phyloP scores from a whole-genome alignment of 2,888 invertebrate species.

The Dascillus cervinus region DNA sequence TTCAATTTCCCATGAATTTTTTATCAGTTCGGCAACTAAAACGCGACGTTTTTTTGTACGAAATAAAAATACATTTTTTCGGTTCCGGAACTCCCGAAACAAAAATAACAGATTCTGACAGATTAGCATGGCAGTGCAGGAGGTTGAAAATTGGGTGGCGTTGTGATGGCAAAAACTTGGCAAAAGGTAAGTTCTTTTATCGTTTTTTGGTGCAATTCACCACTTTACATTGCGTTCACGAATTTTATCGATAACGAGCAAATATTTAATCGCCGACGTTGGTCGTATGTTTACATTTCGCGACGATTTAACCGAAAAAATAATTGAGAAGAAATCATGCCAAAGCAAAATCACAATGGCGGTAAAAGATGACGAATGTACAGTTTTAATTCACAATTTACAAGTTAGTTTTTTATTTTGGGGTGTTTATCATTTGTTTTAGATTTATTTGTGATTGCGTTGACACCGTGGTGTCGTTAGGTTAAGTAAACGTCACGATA shows the following conservation, averaged over 20 bases:
- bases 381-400: constrained; percentile 14
- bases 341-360: constrained; percentile 37
- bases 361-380: constrained; percentile 34
- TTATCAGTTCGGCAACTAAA: no score
- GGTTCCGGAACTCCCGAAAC: constrained; percentile 26
- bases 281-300: not conserved
- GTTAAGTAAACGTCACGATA: no score
- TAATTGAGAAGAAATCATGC: constrained; percentile 14
- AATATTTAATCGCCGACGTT: not conserved
- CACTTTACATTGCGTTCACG: no score
- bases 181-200: constrained; percentile 68
- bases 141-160: constrained; percentile 71
- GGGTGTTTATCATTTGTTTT: no score
- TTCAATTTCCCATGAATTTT: no score
- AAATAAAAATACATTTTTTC: constrained; percentile 16
- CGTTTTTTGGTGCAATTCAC: no score
- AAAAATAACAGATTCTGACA: constrained; percentile 31
- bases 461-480: no score
- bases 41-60: constrained; percentile 5
- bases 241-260: no score
- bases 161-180: constrained; percentile 73
- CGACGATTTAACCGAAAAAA: not conserved
- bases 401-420: no score
- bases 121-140: constrained; percentile 51
- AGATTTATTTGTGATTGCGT: no score